Evolutionary conservation across 2,888 invertebrate genomes (phyloP).

Genomic region (Tipula helvola): DNA sequence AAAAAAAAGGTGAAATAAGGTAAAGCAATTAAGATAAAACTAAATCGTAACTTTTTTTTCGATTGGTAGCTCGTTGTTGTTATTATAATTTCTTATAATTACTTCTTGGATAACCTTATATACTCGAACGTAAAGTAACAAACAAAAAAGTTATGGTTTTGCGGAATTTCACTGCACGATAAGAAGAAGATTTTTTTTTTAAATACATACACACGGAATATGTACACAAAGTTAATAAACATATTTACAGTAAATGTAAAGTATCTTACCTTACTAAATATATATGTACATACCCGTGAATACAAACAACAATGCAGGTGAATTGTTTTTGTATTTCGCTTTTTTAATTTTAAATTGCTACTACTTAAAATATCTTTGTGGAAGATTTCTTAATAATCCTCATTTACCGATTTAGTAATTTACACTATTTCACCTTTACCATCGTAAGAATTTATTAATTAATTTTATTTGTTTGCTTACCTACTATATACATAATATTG

Average conservation of each 20-base stretch:
- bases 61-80: neutral
- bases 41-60: neutral
- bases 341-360: neutral
- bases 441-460: neutral
- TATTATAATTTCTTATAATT: neutral
- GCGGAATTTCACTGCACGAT: neutral
- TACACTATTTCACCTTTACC: neutral
- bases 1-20: neutral
- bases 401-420: neutral
- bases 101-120: neutral
- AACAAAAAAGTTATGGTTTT: neutral
- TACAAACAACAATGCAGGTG: neutral
- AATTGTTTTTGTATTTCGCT: neutral
- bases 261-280: neutral
- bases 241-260: neutral
- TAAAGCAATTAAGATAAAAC: constrained; percentile 4
- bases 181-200: neutral
- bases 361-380: neutral
- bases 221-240: neutral
- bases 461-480: neutral
- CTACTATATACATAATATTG: neutral
- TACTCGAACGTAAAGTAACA: neutral
- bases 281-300: neutral
- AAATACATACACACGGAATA: neutral
- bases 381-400: neutral